These are phyloP conservation scores for Taxidea taxus DNA, from an alignment of 2,113 vertebrate genomes.

Conservation along the genomic window DNA sequence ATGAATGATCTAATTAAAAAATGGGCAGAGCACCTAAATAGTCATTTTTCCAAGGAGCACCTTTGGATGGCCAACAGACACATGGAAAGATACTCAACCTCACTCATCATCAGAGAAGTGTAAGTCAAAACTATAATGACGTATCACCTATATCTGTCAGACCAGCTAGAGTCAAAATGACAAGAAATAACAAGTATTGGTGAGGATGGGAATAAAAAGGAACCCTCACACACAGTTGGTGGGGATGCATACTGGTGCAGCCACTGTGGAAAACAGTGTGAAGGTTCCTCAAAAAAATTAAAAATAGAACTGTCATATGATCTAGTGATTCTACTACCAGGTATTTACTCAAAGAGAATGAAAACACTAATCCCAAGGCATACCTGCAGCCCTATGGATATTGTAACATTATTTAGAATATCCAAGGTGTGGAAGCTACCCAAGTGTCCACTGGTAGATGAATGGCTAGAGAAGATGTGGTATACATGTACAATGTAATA, in stretches of 20 bases:
- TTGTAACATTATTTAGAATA: background rate
- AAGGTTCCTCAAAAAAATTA: background rate
- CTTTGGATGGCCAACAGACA: background rate
- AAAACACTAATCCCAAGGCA: background rate
- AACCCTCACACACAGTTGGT: background rate
- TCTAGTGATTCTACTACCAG: background rate
- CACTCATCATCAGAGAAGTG: background rate
- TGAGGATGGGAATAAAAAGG: background rate
- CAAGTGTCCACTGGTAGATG: background rate
- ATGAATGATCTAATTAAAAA: background rate
- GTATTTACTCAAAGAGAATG: background rate
- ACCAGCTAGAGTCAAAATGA: background rate
- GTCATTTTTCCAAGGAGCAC: background rate
- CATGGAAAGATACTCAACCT: background rate
- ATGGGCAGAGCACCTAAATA: background rate
- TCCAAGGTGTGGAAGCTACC: background rate
- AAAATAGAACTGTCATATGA: background rate
- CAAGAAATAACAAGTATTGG: background rate
- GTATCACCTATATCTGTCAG: background rate
- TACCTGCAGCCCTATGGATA: background rate
- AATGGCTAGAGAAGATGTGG: background rate
- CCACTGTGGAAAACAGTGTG: background rate
- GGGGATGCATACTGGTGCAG: background rate
- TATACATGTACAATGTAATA: background rate
- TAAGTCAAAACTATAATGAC: background rate